Evolutionary conservation across 2,113 vertebrate species (phyloP).

Genomic region (Hippocampus zosterae): DNA sequence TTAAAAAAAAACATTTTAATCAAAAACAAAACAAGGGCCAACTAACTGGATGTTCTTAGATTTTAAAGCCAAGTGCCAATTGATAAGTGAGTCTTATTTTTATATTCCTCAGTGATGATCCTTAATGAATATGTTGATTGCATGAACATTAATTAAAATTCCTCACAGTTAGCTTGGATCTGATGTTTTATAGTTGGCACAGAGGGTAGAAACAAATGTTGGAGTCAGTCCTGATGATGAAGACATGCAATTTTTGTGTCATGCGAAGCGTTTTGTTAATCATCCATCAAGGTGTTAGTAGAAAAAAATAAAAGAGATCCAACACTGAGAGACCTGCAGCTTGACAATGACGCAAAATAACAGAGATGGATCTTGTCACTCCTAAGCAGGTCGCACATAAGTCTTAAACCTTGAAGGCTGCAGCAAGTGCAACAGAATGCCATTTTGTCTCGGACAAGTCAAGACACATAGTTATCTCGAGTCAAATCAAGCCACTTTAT

Average conservation of each 20-base stretch:
- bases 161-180: not conserved
- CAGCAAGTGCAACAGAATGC: not conserved
- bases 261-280: not conserved
- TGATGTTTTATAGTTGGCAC: not conserved
- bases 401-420: not conserved
- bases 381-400: too few species aligned
- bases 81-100: not conserved
- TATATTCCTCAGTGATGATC: not conserved
- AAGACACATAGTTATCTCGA: not conserved
- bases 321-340: constrained; percentile 33
- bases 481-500: not conserved
- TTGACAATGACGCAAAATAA: not conserved
- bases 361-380: not conserved
- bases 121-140: not conserved
- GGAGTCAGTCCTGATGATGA: not conserved
- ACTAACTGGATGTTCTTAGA: too few species aligned
- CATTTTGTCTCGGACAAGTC: not conserved
- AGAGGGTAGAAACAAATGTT: not conserved
- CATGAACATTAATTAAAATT: not conserved
- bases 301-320: not conserved
- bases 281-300: not conserved
- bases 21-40: not conserved
- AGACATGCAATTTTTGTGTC: not conserved
- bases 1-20: not conserved
- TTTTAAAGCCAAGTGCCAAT: too few species aligned